Evolutionary conservation across 1,140 invertebrate genomes (phyloP), one percentile per base, ranked within the genome.

Genomic region (Magallana gigas): DNA sequence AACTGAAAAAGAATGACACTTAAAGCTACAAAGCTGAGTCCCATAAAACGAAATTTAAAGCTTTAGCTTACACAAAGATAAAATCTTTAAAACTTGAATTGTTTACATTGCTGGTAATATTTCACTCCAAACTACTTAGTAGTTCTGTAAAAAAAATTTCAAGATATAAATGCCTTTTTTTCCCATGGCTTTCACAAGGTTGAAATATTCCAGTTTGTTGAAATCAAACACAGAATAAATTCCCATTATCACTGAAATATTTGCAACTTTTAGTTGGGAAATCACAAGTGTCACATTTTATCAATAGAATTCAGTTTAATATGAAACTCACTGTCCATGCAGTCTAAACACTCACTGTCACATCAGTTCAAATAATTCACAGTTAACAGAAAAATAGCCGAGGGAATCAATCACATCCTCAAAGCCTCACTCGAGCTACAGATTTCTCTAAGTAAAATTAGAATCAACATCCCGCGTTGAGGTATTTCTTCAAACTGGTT

Each of bases 291-390:
- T 36, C 68, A 76, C 68, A 76, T 12, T 62, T n/a, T 16, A 76
- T 76, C 9, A 76, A 36, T 29, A 76, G 68, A 29, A 29, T 76
- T 76, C 9, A 76, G 68, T 18, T 76, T 76, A 29, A 71, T 76
- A 76, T 29, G 36, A 76, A 76, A 76, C 68, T 76, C 68, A 76
- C 68, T 76, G 68, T 76, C 68, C 29, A 76, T 76, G 68, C 68
- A 76, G 68, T 76, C 23, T 29, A 76, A 76, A 76, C 68, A 76
- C 68, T 76, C 68, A 76, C 68, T 76, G 68, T 76, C 68, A 11
- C 68, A 76, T 76, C 68, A 76, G 68, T 76, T 76, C 68, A 76
- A 76, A 76, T 36, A 76, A n/a, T 48, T 76, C 68, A 76, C 68
- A 29, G 68, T 76, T 76, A 29, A 76, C 12, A 76, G 36, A 23